Base-by-base conservation (phyloP, 1,140 invertebrate genomes). In the Mya arenaria region DNA sequence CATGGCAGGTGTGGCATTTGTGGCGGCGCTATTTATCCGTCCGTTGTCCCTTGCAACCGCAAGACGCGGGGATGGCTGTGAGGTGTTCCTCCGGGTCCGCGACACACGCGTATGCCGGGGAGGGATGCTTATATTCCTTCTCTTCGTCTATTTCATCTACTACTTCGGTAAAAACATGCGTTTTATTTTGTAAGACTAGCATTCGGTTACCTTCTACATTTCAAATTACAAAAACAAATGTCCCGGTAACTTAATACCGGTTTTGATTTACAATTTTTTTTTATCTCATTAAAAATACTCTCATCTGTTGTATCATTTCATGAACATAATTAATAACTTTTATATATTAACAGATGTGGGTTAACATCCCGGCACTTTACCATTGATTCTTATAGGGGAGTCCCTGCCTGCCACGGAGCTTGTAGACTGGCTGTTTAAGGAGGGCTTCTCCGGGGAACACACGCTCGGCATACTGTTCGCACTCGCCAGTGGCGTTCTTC, bases 151-250 rank as follows among this genome's bases (percentile, higher is more conserved):
- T 36, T 79, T 68, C 65, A 17, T 79, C 1, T 79, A 79, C 25
- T 79, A 79, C 58, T 36, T 79, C 19, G 75, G 75, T 79, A 68
- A 56, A 34, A n/a, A n/a, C n/a, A n/a, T n/a, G n/a, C n/a, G n/a
- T n/a, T n/a, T n/a, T n/a, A n/a, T n/a, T n/a, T n/a, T n/a, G n/a
- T n/a, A n/a, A n/a, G n/a, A n/a, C n/a, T n/a, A n/a, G n/a, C n/a
- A n/a, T n/a, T n/a, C n/a, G n/a, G n/a, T n/a, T n/a, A n/a, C n/a
- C n/a, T n/a, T n/a, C n/a, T n/a, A n/a, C n/a, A n/a, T n/a, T n/a
- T n/a, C n/a, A n/a, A n/a, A n/a, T n/a, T n/a, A n/a, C n/a, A n/a
- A n/a, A n/a, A n/a, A n/a, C n/a, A n/a, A n/a, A n/a, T n/a, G n/a
- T n/a, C n/a, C n/a, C n/a, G n/a, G n/a, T n/a, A n/a, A n/a, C n/a